Base-by-base conservation (phyloP, 1,140 invertebrate genomes). In the Dufourea novaeangliae region DNA sequence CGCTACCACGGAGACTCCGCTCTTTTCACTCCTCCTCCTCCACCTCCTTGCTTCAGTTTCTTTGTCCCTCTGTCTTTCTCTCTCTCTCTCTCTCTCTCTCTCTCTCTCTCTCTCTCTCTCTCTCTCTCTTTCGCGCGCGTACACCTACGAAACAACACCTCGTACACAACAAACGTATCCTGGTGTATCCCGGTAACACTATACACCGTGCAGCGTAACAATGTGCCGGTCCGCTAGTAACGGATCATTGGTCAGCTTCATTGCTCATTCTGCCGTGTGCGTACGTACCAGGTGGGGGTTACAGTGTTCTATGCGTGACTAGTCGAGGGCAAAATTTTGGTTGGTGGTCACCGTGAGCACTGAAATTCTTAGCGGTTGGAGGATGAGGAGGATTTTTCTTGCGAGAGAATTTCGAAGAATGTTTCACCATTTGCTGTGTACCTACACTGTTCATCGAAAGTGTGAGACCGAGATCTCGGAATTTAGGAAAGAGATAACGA, bases 1-100 rank as follows among this genome's bases (percentile, higher is more conserved):
- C 88, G 89, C 90, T 91, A 91, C 90, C 87, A 89, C 85, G 84
- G 83, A 78, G 84, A 76, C 83, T 74, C 59, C 69, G 59, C 75
- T 82, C 80, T 67, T 57, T 66, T 44, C 52, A 32, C 52, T 71
- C 62, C 37, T 64, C 69, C 56, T n/a, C 22, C 25, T 54, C 34
- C 41, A 34, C 54, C 20, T 50, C 44, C 50, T 25, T 63, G 41
- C 67, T 57, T 66, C 46, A 68, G 56, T 82, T 71, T 69, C 64
- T 76, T 44, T 70, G 46, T 70, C 37, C 67, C 71, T 29, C n/a
- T 52, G 64, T 79, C 46, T 61, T 57, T 77, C 39, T 73, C 57
- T 81, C 72, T 70, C 64, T 74, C 37, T 71, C 50, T 63, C 41
- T 72, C 57, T 82, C 73, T 68, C 63, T 75, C 37, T 69, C 50